Evolutionary conservation across 2,888 invertebrate species (phyloP).

Genomic region (Lydus trimaculatus): DNA sequence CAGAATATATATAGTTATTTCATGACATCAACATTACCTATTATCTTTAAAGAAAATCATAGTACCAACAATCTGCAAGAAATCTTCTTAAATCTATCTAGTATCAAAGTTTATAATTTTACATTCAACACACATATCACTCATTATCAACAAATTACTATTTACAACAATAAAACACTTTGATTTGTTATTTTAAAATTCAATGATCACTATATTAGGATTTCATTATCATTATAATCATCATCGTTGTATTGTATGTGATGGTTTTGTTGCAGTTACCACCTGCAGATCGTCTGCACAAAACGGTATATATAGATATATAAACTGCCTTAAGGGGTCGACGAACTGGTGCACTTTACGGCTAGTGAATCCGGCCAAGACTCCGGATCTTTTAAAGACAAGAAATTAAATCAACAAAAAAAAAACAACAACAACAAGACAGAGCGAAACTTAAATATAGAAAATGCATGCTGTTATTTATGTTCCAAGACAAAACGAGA

Average conservation of each 20-base stretch:
- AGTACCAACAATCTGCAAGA: background rate
- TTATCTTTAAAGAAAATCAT: background rate
- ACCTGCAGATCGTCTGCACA: conserved; percentile 48
- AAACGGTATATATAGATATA: no score
- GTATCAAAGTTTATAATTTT: background rate
- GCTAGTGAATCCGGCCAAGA: conserved; percentile 29
- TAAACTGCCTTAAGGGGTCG: conserved; percentile 38
- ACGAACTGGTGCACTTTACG: conserved; percentile 42
- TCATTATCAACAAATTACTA: background rate
- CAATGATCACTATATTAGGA: background rate
- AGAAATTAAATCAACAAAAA: conserved; percentile 7
- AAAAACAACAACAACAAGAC: background rate
- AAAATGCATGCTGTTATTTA: background rate
- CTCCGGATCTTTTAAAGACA: conserved; percentile 8
- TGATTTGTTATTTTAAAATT: background rate
- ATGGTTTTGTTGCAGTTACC: conserved; percentile 30
- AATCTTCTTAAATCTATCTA: background rate
- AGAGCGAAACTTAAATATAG: background rate
- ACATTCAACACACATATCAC: background rate
- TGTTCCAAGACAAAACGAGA: background rate
- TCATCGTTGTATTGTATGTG: conserved; percentile 25
- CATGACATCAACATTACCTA: background rate
- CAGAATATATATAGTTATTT: background rate
- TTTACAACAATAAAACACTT: background rate
- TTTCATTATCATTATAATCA: background rate